These are phyloP conservation scores for Bothrops jararaca DNA, from an alignment of 2,113 vertebrate species.

Conservation along the genomic window DNA sequence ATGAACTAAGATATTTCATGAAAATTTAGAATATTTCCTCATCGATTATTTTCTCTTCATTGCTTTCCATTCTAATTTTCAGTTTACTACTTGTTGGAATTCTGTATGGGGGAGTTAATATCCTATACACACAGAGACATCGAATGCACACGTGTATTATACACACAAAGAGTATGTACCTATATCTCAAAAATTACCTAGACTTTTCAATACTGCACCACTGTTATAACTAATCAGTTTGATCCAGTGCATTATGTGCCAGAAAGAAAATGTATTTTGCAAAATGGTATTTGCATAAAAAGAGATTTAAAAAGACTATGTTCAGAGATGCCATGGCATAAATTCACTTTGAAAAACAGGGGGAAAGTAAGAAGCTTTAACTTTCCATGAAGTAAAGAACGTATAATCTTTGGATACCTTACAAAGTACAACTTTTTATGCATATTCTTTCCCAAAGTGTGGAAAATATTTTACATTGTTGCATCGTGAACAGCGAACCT, in stretches of 20 bases:
- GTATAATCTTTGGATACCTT: not conserved
- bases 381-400: not conserved
- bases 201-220: not conserved
- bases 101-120: not conserved
- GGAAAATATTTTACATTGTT: not conserved
- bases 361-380: not conserved
- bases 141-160: not conserved
- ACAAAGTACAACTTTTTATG: not conserved
- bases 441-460: not conserved
- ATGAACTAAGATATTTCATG: not conserved
- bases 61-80: not conserved
- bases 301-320: not conserved
- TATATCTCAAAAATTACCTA: not conserved
- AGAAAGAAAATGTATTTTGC: not conserved
- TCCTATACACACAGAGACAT: not conserved
- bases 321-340: not conserved
- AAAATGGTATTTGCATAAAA: not conserved
- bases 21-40: not conserved
- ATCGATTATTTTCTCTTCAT: not conserved
- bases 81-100: not conserved
- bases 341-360: not conserved
- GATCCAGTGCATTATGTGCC: not conserved
- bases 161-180: not conserved
- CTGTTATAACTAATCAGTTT: not conserved
- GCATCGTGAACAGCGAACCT: not conserved